Percentiles rank a stretch among this genome's conserved stretches.
Conservation (phyloP, 2,797 vertebrate genomes). For the Parauchenoglanis punctatus region DNA sequence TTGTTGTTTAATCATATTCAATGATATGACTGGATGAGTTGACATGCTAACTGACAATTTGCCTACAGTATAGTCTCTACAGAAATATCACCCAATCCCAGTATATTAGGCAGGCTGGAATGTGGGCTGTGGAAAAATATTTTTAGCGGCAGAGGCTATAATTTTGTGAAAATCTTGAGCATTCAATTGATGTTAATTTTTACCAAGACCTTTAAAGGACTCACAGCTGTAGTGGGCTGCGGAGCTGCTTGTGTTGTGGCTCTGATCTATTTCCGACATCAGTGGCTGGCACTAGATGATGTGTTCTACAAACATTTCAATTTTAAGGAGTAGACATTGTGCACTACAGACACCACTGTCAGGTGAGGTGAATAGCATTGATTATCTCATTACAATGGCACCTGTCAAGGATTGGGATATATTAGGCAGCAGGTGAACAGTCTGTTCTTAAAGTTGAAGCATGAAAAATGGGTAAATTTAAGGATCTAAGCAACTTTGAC, state of each 20-base stretch:
- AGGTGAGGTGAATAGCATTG: no score
- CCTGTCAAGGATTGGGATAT: no score
- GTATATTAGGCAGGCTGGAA: background rate
- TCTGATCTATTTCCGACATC: background rate
- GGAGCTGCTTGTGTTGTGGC: background rate
- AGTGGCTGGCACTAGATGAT: background rate
- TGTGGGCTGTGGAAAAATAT: background rate
- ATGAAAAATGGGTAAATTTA: no score
- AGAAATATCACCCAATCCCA: slow-evolving; percentile 5
- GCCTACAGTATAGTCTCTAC: background rate
- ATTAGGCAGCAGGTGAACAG: no score
- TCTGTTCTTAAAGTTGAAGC: no score
- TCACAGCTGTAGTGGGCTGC: background rate
- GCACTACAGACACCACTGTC: background rate
- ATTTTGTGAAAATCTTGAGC: background rate
- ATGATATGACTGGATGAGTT: no score
- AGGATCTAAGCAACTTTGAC: no score
- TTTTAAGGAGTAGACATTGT: background rate
- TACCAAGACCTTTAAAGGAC: slow-evolving; percentile 7
- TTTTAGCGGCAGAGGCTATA: slow-evolving; percentile 3
- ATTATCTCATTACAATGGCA: no score
- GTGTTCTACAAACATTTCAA: background rate
- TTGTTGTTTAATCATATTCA: background rate
- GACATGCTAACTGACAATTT: background rate
- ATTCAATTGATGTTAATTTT: slow-evolving; percentile 2